Evolutionary conservation across 2,113 vertebrate species (phyloP), one percentile per base, ranked within the genome.

Genomic region (Cynopterus brachyotis): DNA sequence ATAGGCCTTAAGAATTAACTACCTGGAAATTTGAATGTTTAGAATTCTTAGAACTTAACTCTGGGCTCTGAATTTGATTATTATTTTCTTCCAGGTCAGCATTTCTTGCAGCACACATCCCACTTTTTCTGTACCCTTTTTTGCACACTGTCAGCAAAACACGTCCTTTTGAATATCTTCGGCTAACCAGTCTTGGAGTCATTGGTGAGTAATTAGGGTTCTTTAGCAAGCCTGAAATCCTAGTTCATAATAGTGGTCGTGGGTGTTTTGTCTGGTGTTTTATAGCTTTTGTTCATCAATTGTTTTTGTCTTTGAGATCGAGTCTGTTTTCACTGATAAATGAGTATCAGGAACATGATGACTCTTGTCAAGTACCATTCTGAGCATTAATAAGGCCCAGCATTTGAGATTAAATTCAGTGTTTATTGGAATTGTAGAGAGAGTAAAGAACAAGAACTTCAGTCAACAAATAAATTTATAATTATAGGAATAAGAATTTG

Each of bases 121-220:
- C 99, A 84, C 99, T 99, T 26, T 99, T 99, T 98, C 98, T 99
- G 60, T 99, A 99, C 91, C 99, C 99, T 1, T 99, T 99, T 97
- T 98, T 99, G 97, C 99, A 99, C 99, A 99, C 99, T 6, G 99
- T 99, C 90, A 99, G 99, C 98, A 99, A 99, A 99, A 99, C 99
- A 0, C 99, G 99, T 20, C 99, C 99, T 0, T 99, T 99, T 75
- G 99, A 99, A 92, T 99, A 99, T 98, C 99, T 99, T 97, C 99
- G 99, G 20, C 99, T 99, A 70, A 99, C 99, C 2, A 99, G 99
- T 98, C 99, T 99, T 0, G 99, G 99, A 81, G 99, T 99, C 94
- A 99, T 99, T 91, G 99, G 99, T 99, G 98, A 98, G 98, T 94
- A 67, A 40, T 53, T 40, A 70, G 76, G 35, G 15, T 83, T 57